Percentiles rank a stretch among this genome's conserved stretches.
These are phyloP conservation scores for Drosophila kanekoi DNA, from an alignment of 2,888 invertebrate species.

Conservation along the genomic window DNA sequence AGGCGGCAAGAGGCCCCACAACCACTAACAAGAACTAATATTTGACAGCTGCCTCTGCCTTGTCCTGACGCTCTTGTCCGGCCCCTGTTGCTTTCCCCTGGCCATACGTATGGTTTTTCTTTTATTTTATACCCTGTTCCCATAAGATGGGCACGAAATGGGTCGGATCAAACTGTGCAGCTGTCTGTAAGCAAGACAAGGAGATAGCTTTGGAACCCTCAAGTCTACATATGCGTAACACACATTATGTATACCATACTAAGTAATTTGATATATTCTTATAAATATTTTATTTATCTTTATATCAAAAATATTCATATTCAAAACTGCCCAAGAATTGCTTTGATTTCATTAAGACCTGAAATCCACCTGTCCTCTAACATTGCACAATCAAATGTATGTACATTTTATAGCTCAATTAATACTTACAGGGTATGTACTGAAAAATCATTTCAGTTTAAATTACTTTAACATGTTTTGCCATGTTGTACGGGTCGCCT, in stretches of 20 bases:
- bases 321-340: too few relatives aligned
- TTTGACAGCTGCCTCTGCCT: constrained; percentile 55
- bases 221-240: too few relatives aligned
- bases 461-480: constrained; percentile 4
- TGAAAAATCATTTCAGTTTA: neutral
- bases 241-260: too few relatives aligned
- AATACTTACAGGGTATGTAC: constrained; percentile 7
- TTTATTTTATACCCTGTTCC: constrained; percentile 12
- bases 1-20: constrained; percentile 42
- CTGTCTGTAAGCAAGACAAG: neutral
- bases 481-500: constrained; percentile 19
- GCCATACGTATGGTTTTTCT: constrained; percentile 3
- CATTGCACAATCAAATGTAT: too few relatives aligned
- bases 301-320: too few relatives aligned
- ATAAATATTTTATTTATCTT: too few relatives aligned
- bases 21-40: constrained; percentile 62
- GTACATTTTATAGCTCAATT: too few relatives aligned
- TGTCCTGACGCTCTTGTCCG: constrained; percentile 21
- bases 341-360: too few relatives aligned
- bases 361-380: too few relatives aligned
- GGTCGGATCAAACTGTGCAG: neutral
- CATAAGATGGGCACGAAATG: neutral
- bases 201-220: too few relatives aligned
- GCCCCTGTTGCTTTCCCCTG: constrained; percentile 7
- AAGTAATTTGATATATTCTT: too few relatives aligned